Evolutionary conservation across 2,113 vertebrate species (phyloP).

Genomic region (Circaetus cinerascens): DNA sequence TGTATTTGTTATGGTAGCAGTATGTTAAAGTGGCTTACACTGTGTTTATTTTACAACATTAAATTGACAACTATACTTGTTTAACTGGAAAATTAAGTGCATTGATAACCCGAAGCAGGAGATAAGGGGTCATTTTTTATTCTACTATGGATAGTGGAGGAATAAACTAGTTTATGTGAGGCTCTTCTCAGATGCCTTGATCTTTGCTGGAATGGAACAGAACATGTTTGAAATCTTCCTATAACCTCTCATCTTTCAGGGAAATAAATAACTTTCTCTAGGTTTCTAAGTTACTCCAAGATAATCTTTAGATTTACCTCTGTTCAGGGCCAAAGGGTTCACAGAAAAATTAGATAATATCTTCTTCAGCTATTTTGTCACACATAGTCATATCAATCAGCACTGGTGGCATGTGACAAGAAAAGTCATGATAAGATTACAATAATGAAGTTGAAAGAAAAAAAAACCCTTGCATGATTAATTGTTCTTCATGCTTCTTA

Average conservation of each 20-base stretch:
- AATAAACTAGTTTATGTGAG: not conserved
- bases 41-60: conserved; percentile 7
- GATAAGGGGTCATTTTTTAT: conserved; percentile 1
- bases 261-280: not conserved
- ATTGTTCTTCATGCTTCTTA: not conserved
- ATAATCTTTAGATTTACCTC: not conserved
- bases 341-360: not conserved
- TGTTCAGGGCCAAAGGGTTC: not conserved
- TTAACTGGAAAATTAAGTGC: conserved; percentile 5
- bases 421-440: not conserved
- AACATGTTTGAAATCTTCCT: not conserved
- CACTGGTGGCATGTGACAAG: not conserved
- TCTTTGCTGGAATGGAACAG: not conserved
- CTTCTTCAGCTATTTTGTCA: not conserved
- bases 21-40: not conserved
- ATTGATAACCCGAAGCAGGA: not conserved
- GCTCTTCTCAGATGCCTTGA: not conserved
- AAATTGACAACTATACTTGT: not conserved
- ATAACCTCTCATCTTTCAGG: not conserved
- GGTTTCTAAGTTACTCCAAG: not conserved
- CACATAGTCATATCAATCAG: not conserved
- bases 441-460: not conserved
- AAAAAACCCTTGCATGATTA: not conserved
- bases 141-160: not conserved
- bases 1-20: not conserved